Conservation (phyloP, 2,797 vertebrate genomes). For the Chelon labrosus region DNA sequence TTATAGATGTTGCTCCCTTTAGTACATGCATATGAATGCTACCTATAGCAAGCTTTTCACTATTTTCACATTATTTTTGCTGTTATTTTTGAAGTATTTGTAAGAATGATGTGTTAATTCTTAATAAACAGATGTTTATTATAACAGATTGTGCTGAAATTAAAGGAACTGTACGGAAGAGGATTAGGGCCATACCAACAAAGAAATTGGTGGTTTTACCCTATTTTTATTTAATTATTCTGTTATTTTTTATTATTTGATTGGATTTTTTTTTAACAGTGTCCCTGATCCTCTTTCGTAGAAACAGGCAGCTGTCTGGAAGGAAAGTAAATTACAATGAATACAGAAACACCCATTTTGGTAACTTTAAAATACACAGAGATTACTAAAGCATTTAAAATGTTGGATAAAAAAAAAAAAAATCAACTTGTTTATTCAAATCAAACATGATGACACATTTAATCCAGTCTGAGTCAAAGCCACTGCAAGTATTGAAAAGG, state of each 20-base stretch:
- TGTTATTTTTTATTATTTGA: no score
- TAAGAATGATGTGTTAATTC: neutral
- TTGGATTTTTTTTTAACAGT: no score
- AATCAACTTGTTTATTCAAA: constrained; percentile 23
- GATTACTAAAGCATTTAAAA: constrained; percentile 24
- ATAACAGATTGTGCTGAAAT: no score
- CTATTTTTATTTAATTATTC: no score
- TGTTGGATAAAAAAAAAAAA: constrained; percentile 56
- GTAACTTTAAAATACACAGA: neutral
- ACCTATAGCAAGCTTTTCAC: neutral
- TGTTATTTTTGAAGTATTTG: neutral
- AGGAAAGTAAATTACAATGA: neutral
- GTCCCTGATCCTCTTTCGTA: no score
- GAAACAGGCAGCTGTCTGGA: neutral
- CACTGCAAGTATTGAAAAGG: neutral
- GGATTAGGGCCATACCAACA: no score
- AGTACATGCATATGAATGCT: neutral
- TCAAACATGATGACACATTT: constrained; percentile 15
- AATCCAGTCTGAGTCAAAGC: constrained; percentile 25
- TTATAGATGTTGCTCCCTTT: constrained; percentile 14
- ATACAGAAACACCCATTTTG: constrained; percentile 4
- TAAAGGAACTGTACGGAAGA: neutral
- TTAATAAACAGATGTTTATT: neutral
- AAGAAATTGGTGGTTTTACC: no score
- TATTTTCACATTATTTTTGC: neutral